Conservation (phyloP, 2,797 vertebrate species). For the Karalla daura region DNA sequence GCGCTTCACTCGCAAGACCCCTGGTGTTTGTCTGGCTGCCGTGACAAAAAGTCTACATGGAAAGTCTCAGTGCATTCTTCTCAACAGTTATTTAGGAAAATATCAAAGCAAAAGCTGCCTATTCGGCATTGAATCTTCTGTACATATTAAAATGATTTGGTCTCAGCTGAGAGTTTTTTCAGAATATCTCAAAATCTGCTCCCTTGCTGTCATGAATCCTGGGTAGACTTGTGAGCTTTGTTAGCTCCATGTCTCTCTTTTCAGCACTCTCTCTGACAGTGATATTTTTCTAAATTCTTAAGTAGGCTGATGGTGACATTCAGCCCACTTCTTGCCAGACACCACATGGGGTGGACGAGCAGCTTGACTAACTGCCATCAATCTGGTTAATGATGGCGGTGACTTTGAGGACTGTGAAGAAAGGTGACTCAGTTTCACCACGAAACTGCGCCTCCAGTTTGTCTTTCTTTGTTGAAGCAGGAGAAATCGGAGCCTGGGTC, state of each 20-base stretch:
- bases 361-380: constrained; percentile 44
- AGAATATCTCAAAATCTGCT: constrained; percentile 34
- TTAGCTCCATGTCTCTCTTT: constrained; percentile 14
- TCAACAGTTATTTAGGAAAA: constrained; percentile 12
- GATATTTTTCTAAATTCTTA: constrained; percentile 8
- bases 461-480: constrained; percentile 23
- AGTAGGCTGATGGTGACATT: constrained; percentile 28
- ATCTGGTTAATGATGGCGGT: constrained; percentile 39
- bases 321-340: constrained; percentile 31
- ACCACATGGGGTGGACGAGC: constrained; percentile 24
- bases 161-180: neutral
- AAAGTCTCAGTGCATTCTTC: neutral
- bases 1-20: constrained; percentile 1
- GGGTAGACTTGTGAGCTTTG: constrained; percentile 18
- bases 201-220: constrained; percentile 1
- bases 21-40: constrained; percentile 1
- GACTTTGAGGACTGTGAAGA: constrained; percentile 30
- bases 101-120: constrained; percentile 20
- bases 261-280: neutral
- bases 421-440: constrained; percentile 46
- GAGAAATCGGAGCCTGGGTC: constrained; percentile 24
- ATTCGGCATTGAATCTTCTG: no score
- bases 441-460: constrained; percentile 32
- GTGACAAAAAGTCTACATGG: neutral
- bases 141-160: constrained; percentile 51